Conservation (phyloP, 2,888 invertebrate genomes). For the Cheilosia grossa region DNA sequence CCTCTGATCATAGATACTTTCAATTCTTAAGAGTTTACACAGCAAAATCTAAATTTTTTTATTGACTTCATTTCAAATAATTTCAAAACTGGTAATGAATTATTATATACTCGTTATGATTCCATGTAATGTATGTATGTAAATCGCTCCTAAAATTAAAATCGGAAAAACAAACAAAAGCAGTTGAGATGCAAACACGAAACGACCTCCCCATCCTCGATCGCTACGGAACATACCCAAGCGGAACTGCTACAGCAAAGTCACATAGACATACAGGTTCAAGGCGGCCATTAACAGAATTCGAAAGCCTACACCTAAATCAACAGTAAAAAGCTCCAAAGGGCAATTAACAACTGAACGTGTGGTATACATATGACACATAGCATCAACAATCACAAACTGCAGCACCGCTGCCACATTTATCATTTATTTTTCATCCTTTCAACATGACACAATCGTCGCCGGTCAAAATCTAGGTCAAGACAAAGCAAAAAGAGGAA, state of each 20-base stretch:
- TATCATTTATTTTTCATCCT: constrained; percentile 29
- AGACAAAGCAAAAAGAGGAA: constrained; percentile 39
- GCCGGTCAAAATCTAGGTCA: constrained; percentile 48
- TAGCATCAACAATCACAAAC: constrained; percentile 21
- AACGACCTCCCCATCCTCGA: constrained; percentile 20
- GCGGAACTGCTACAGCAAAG: not conserved
- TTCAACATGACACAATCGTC: constrained; percentile 38
- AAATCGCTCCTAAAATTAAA: not conserved
- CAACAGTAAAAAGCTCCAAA: constrained; percentile 25
- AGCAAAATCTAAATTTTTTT: constrained; percentile 13
- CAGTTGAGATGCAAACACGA: constrained; percentile 33
- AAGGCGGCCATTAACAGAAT: constrained; percentile 2
- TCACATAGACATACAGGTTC: not conserved
- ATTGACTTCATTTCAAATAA: too few relatives aligned
- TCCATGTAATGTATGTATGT: too few relatives aligned
- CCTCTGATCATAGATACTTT: not conserved
- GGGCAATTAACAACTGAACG: constrained; percentile 28
- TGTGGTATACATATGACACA: constrained; percentile 30
- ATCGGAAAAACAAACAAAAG: constrained; percentile 16
- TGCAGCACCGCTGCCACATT: constrained; percentile 31
- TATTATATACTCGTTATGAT: too few relatives aligned
- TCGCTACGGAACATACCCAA: constrained; percentile 4
- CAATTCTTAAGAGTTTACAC: not conserved
- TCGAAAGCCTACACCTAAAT: not conserved
- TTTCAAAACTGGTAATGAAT: too few relatives aligned